Evolutionary conservation across 1,140 invertebrate genomes (phyloP).

Genomic region (Meloidogyne chitwoodi): DNA sequence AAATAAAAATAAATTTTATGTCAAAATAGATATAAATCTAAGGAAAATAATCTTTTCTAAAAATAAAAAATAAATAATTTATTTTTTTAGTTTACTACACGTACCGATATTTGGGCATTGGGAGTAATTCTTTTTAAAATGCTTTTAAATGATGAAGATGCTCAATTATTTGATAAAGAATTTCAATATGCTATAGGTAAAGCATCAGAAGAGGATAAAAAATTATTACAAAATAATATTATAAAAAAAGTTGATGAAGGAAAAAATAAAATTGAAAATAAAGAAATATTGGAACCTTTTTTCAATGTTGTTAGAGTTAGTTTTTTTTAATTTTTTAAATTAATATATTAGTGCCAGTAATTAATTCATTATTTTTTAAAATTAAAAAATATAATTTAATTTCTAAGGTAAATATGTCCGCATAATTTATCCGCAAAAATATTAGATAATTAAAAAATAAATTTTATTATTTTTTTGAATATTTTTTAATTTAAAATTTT

Average conservation of each 20-base stretch:
- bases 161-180: not conserved
- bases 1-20: too few relatives aligned
- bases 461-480: too few relatives aligned
- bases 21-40: too few relatives aligned
- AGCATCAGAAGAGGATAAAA: not conserved
- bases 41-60: too few relatives aligned
- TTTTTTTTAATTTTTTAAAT: not conserved
- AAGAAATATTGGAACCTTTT: not conserved
- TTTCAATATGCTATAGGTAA: not conserved
- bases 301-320: not conserved
- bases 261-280: not conserved
- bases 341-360: too few relatives aligned
- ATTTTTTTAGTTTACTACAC: not conserved
- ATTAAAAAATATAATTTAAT: too few relatives aligned
- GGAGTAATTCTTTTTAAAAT: not conserved
- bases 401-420: too few relatives aligned
- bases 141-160: not conserved
- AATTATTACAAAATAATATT: not conserved
- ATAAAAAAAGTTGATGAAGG: not conserved
- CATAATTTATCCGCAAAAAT: too few relatives aligned
- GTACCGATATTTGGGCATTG: not conserved
- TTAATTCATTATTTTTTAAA: too few relatives aligned
- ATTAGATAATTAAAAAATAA: too few relatives aligned
- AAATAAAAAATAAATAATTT: too few relatives aligned
- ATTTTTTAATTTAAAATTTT: too few relatives aligned